Evolutionary conservation across 2,797 vertebrate genomes (phyloP).

Genomic region (Crocodylus rhombifer): DNA sequence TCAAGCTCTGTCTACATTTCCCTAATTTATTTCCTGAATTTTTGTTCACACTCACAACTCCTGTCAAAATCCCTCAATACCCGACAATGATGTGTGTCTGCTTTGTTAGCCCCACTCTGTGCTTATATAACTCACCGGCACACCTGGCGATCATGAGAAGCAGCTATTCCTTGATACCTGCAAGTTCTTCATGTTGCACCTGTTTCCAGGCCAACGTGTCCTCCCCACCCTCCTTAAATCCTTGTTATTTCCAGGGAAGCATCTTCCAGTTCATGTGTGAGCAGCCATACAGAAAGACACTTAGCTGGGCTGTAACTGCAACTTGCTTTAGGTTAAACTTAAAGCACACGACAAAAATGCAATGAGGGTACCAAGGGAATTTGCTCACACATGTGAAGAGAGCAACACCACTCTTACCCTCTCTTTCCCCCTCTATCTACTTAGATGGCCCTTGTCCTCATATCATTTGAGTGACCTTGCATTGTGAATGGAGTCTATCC

Average conservation of each 20-base stretch:
- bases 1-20: background rate
- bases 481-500: background rate
- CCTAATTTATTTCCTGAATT: background rate
- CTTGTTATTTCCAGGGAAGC: background rate
- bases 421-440: background rate
- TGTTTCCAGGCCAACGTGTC: background rate
- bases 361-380: background rate
- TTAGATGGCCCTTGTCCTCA: background rate
- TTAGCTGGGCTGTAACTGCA: background rate
- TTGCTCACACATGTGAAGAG: background rate
- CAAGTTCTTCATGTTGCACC: background rate
- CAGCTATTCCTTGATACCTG: background rate
- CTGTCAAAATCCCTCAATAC: background rate
- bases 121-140: background rate
- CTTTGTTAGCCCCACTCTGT: background rate
- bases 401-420: background rate
- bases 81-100: background rate
- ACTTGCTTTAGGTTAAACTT: background rate
- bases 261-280: background rate
- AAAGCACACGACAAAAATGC: background rate
- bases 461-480: background rate
- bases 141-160: background rate
- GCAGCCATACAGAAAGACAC: background rate
- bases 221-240: too few relatives aligned
- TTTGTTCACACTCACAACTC: background rate